Evolutionary conservation across 2,113 vertebrate genomes (phyloP).

Genomic region (Balaeniceps rex): DNA sequence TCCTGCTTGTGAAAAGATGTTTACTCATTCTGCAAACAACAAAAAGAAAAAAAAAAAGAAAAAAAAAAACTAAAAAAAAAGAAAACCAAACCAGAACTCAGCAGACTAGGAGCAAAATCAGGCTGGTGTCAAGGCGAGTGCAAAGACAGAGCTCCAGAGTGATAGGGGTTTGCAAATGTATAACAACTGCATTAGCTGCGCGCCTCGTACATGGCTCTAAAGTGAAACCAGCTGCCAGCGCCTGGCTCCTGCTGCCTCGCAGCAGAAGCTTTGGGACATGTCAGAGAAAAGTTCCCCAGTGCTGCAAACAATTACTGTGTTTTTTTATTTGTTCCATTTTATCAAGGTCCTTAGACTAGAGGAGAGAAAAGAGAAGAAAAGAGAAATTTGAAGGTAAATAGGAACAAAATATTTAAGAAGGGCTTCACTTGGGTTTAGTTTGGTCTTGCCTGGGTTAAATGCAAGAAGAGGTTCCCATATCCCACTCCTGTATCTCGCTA

Average conservation of each 20-base stretch:
- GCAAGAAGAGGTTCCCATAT: not conserved
- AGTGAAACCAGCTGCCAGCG: slow-evolving; percentile 78
- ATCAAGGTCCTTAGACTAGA: not conserved
- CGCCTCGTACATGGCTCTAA: slow-evolving; percentile 74
- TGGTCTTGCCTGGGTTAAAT: not conserved
- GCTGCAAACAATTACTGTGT: slow-evolving; percentile 41
- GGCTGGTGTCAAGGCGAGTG: not conserved
- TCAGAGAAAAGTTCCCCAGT: not conserved
- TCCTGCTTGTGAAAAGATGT: not conserved
- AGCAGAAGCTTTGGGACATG: slow-evolving; percentile 26
- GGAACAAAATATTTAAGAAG: not conserved
- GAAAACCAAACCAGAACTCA: not conserved
- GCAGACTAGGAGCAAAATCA: not conserved
- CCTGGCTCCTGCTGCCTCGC: slow-evolving; percentile 25
- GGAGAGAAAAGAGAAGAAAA: not conserved
- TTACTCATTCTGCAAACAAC: not conserved
- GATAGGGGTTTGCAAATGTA: not conserved
- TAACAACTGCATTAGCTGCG: slow-evolving; percentile 62
- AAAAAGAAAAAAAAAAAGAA: not conserved
- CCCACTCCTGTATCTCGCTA: not conserved
- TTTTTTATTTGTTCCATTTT: not conserved
- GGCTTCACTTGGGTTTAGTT: not conserved
- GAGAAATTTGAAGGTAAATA: not conserved
- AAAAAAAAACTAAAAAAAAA: not conserved
- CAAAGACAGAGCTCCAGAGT: not conserved